phyloP scores from a whole-genome alignment of 2,888 invertebrate genomes.

The Pristionchus japonicus region DNA sequence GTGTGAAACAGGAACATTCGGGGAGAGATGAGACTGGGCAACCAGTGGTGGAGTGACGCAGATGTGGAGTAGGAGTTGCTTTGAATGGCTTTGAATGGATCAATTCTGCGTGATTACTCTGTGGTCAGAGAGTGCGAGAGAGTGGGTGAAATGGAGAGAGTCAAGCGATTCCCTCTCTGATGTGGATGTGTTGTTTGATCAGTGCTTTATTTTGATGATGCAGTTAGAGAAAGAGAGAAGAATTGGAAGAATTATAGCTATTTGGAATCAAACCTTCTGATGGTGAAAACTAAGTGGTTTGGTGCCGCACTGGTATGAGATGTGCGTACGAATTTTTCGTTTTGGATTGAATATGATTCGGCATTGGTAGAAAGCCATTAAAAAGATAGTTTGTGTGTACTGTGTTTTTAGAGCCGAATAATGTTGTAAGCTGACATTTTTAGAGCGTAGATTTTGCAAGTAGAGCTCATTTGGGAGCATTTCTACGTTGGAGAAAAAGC shows the following conservation, averaged over 20 bases:
- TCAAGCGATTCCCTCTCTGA: neutral
- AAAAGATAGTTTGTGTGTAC: too few species aligned
- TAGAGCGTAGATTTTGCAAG: too few species aligned
- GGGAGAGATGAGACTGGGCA: neutral
- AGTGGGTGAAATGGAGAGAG: neutral
- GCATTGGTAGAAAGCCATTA: too few species aligned
- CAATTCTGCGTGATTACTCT: neutral
- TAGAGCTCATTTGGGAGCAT: too few species aligned
- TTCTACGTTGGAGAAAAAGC: too few species aligned
- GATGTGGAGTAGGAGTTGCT: too few species aligned
- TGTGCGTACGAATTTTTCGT: neutral
- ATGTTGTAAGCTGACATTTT: too few species aligned
- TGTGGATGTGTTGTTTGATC: conserved; percentile 22
- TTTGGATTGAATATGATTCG: too few species aligned
- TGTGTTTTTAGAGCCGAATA: too few species aligned
- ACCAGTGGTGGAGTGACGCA: too few species aligned
- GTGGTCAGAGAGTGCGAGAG: neutral
- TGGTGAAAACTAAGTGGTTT: neutral
- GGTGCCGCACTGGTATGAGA: neutral
- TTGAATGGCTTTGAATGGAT: neutral
- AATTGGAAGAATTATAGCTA: neutral
- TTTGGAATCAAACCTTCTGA: neutral
- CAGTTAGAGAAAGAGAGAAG: neutral
- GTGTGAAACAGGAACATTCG: neutral
- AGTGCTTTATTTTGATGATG: neutral